These are phyloP conservation scores for Drosophila bipectinata DNA, from an alignment of 1,140 invertebrate genomes.

Conservation along the genomic window DNA sequence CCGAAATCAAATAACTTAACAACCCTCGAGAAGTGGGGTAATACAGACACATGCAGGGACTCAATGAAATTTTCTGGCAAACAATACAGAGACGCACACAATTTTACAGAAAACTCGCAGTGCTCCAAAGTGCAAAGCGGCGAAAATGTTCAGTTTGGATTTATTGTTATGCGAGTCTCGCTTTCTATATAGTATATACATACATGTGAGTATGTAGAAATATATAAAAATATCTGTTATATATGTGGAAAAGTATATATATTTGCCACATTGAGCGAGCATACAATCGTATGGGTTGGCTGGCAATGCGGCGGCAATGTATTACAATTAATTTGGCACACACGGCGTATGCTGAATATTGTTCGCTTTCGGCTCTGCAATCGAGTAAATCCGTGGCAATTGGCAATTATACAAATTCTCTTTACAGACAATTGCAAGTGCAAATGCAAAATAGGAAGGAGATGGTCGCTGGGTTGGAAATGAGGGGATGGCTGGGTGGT, in stretches of 20 bases:
- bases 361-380: conserved; percentile 61
- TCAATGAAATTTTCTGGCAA: conserved; percentile 41
- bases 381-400: conserved; percentile 78
- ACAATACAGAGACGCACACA: conserved; percentile 41
- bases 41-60: conserved; percentile 8
- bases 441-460: conserved; percentile 34
- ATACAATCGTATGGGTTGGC: conserved; percentile 2
- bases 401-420: conserved; percentile 76
- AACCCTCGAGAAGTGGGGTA: conserved; percentile 17
- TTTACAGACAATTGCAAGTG: conserved; percentile 63
- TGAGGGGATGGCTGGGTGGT: background rate
- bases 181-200: conserved; percentile 3
- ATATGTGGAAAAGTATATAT: conserved; percentile 7
- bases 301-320: conserved; percentile 44
- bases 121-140: conserved; percentile 44
- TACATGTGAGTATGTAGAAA: background rate
- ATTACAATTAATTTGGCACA: conserved; percentile 78
- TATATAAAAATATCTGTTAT: conserved; percentile 14
- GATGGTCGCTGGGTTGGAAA: background rate
- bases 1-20: conserved; percentile 39
- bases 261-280: background rate
- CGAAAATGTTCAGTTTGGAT: conserved; percentile 63
- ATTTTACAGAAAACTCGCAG: conserved; percentile 58
- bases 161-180: conserved; percentile 62
- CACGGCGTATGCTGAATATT: conserved; percentile 56